Conservation (phyloP, 2,113 vertebrate genomes). For the Myrmophylax atrothorax region DNA sequence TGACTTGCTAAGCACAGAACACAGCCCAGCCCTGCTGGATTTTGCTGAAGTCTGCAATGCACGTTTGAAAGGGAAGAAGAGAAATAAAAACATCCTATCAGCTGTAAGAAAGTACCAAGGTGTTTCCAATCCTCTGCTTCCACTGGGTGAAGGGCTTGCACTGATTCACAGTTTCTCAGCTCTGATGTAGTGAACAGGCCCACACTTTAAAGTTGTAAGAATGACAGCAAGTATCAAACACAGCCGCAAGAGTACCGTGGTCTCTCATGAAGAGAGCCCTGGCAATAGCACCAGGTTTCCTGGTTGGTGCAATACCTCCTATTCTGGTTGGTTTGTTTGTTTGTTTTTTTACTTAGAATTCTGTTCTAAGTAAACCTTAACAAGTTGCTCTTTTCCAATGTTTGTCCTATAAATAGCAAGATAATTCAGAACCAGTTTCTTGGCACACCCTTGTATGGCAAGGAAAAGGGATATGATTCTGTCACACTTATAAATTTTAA, state of each 20-base stretch:
- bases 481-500: constrained; percentile 81
- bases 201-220: neutral
- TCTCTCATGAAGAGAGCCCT: neutral
- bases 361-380: constrained; percentile 46
- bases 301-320: neutral
- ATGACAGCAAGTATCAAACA: neutral
- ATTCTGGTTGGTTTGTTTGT: neutral
- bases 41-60: neutral
- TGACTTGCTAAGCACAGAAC: neutral
- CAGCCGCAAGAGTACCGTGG: neutral
- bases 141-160: neutral
- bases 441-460: neutral
- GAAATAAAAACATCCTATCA: neutral
- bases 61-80: neutral
- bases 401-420: constrained; percentile 62
- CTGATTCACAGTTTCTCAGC: neutral
- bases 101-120: neutral
- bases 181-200: neutral
- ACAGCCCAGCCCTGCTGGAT: neutral
- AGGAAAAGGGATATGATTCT: constrained; percentile 47
- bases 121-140: neutral
- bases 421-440: constrained; percentile 59
- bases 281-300: neutral
- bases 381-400: constrained; percentile 25
- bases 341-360: constrained; percentile 37